These are phyloP conservation scores for Pipistrellus kuhlii DNA, from an alignment of 2,797 vertebrate species.

Conservation along the genomic window DNA sequence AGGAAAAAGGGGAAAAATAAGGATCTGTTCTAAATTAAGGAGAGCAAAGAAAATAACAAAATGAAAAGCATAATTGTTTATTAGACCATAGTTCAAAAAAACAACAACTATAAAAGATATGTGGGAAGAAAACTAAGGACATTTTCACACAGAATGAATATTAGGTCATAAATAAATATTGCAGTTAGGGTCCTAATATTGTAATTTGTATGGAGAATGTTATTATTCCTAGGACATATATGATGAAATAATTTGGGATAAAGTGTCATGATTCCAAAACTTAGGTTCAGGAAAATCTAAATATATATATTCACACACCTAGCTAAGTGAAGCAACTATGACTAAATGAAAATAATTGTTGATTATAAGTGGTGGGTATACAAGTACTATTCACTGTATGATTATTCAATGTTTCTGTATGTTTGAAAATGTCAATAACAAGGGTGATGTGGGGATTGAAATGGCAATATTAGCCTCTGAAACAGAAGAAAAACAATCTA, in stretches of 20 bases:
- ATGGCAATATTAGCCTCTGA: neutral
- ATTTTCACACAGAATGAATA: neutral
- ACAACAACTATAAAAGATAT: neutral
- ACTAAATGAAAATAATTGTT: neutral
- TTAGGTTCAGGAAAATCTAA: conserved; percentile 12
- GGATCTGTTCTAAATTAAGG: conserved; percentile 1
- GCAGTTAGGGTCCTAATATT: neutral
- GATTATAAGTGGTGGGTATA: neutral
- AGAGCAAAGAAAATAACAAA: conserved; percentile 11
- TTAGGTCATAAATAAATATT: conserved; percentile 17
- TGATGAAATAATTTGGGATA: neutral
- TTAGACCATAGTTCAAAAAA: neutral
- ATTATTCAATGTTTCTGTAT: neutral
- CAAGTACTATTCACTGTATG: neutral
- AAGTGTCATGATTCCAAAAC: neutral
- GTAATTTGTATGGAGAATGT: neutral
- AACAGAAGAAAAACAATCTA: neutral
- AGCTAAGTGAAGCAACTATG: neutral
- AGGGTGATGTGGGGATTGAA: neutral
- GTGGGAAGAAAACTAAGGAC: neutral
- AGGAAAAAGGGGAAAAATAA: neutral
- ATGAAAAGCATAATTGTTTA: neutral
- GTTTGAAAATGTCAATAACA: neutral
- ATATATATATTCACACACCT: neutral
- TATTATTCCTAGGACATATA: neutral